Evolutionary conservation across 2,113 vertebrate species (phyloP), one percentile per base, ranked within the genome.

Genomic region (Trinectes maculatus): DNA sequence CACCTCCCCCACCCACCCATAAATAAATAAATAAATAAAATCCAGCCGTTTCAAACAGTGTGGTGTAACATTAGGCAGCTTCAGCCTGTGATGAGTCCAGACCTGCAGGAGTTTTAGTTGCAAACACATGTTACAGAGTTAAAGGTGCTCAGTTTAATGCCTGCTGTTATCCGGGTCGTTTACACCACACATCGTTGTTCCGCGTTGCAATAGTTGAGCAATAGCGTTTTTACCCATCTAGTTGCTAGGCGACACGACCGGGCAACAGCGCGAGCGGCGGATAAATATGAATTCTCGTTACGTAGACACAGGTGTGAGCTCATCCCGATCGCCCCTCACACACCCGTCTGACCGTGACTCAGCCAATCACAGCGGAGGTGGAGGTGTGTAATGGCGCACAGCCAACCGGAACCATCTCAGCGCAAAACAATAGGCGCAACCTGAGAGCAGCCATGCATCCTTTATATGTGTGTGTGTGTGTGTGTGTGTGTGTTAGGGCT

Each of bases 191-290:
- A n/a, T n/a, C n/a, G n/a, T n/a, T n/a, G n/a, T n/a, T n/a, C n/a
- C n/a, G n/a, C n/a, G n/a, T n/a, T n/a, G n/a, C n/a, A n/a, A n/a
- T n/a, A n/a, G n/a, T n/a, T n/a, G n/a, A n/a, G n/a, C n/a, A n/a
- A n/a, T n/a, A n/a, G n/a, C n/a, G n/a, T n/a, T n/a, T n/a, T 24
- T 25, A 18, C 11, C 26, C n/a, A 13, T 28, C 24, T 26, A 40
- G 79, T 77, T 77, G 73, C 73, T 54, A 74, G 24, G 72, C 73
- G 31, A 72, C 29, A 31, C 43, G 47, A 24, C 10, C 28, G 33
- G 43, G 51, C 61, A 49, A 39, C 37, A 8, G 10, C 1, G 26
- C 6, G 2, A 29, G 11, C 3, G 2, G 12, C 1, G 3, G 21
- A 48, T 36, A 4, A 16, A 51, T 46, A 72, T 60, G 16, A 8